Base-by-base conservation (phyloP, 1,140 invertebrate genomes). In the Drosophila pachea region DNA sequence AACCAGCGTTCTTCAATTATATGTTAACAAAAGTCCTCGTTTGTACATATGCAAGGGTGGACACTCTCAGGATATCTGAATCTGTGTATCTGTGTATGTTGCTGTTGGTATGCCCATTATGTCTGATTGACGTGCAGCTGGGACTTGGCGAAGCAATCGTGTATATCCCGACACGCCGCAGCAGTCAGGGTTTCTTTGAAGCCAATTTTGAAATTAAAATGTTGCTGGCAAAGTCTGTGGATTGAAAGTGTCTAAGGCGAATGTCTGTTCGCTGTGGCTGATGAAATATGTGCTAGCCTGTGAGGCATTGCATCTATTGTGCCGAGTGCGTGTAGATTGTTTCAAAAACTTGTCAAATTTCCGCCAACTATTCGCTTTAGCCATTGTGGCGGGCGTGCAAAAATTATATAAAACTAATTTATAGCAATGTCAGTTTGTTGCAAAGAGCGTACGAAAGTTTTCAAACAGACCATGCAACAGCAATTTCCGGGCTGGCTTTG, bases 401-500 rank as follows among this genome's bases (percentile, higher is more conserved):
- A 56, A 56, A 43, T n/a, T 14, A 14, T 76, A 76, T 64, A 70
- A 64, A 81, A 82, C 78, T 77, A 77, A 81, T 77, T 82, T 77
- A 74, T 45, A 61, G 78, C 63, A 64, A 64, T 73, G 74, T 38
- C 64, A 69, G 60, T 65, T 75, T 79, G 72, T 73, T 78, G 72
- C 69, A 64, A 79, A 52, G 33, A 69, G 31, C n/a, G 67, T 48
- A 65, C 72, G 50, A 56, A 74, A 74, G 52, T 78, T 84, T 82
- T 78, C 12, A 83, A 82, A 75, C 72, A 22, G 22, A 73, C 72
- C 72, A 73, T 72, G 72, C 72, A 78, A 74, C 50, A 76, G 72
- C 72, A 75, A 78, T 83, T 82, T 82, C 71, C 75, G 60, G 53
- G 59, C 68, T 50, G 49, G 65, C 50, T 58, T 62, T 63, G 31